phyloP scores from a whole-genome alignment of 2,113 vertebrate genomes.

The Canis aureus region DNA sequence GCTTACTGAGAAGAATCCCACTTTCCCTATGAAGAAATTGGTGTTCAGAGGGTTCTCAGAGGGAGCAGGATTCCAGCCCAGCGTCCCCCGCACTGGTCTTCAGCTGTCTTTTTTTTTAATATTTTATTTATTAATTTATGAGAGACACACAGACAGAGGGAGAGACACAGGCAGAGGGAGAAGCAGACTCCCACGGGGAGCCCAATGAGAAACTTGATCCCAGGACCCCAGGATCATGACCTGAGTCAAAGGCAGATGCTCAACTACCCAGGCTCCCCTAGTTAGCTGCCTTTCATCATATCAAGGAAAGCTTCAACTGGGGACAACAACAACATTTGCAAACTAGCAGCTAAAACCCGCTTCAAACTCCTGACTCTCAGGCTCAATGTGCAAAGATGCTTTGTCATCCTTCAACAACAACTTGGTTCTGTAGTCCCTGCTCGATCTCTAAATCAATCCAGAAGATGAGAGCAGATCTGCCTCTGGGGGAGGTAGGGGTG shows the following conservation, averaged over 20 bases:
- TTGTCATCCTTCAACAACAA: not conserved
- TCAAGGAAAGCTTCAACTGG: not conserved
- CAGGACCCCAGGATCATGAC: too few relatives aligned
- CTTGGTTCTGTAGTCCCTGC: not conserved
- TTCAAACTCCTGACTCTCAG: not conserved
- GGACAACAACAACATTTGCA: not conserved
- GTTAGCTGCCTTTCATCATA: not conserved
- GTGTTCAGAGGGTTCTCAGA: not conserved
- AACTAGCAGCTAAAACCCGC: not conserved
- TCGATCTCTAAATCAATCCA: not conserved
- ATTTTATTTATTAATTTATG: too few relatives aligned
- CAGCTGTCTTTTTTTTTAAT: too few relatives aligned
- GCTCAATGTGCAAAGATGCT: not conserved
- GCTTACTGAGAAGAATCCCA: not conserved
- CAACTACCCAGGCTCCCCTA: too few relatives aligned
- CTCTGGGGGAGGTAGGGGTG: not conserved
- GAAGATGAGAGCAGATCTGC: not conserved
- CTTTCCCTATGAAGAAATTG: not conserved
- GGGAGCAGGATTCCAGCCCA: not conserved
- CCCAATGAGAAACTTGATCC: too few relatives aligned
- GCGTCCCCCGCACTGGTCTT: accelerated
- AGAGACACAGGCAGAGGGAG: too few relatives aligned
- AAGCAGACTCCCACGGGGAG: too few relatives aligned
- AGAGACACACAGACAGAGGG: too few relatives aligned
- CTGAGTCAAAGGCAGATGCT: too few relatives aligned